These are phyloP conservation scores for Gadopsis marmoratus DNA, from an alignment of 2,797 vertebrate species.

Conservation along the genomic window DNA sequence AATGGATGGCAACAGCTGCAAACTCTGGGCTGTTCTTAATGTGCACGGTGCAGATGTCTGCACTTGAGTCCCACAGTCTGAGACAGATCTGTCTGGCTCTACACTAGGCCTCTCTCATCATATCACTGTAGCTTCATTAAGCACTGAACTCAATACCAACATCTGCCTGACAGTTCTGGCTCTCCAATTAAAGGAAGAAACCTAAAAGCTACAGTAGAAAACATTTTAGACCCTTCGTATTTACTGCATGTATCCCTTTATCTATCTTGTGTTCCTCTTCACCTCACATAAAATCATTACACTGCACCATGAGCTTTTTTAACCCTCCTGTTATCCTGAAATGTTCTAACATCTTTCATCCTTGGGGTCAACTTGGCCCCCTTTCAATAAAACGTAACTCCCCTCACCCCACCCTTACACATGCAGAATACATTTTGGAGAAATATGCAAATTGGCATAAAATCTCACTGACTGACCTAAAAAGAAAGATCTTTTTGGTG, in stretches of 20 bases:
- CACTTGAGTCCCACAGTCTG: constrained; percentile 75
- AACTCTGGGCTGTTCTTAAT: constrained; percentile 77
- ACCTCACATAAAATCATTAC: constrained; percentile 4
- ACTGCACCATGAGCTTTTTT: too few relatives aligned
- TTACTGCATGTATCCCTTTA: not conserved
- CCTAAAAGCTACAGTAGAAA: constrained; percentile 27
- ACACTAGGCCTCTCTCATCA: constrained; percentile 62
- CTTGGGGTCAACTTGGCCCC: too few relatives aligned
- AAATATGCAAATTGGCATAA: too few relatives aligned
- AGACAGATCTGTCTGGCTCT: constrained; percentile 73
- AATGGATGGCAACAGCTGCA: constrained; percentile 83
- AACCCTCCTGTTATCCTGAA: too few relatives aligned
- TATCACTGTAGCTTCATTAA: constrained; percentile 68
- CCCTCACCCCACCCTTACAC: too few relatives aligned
- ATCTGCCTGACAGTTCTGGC: constrained; percentile 62
- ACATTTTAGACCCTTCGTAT: constrained; percentile 9
- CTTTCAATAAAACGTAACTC: too few relatives aligned
- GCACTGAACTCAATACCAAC: constrained; percentile 52
- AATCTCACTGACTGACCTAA: too few relatives aligned
- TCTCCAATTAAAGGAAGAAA: constrained; percentile 44
- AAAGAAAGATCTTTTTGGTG: too few relatives aligned
- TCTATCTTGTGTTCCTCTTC: constrained; percentile 11
- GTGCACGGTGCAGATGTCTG: constrained; percentile 78
- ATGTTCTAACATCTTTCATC: too few relatives aligned
- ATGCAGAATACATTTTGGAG: too few relatives aligned